Evolutionary conservation across 2,888 invertebrate species (phyloP), one percentile per base, ranked within the genome.

Genomic region (Ophion costatus): DNA sequence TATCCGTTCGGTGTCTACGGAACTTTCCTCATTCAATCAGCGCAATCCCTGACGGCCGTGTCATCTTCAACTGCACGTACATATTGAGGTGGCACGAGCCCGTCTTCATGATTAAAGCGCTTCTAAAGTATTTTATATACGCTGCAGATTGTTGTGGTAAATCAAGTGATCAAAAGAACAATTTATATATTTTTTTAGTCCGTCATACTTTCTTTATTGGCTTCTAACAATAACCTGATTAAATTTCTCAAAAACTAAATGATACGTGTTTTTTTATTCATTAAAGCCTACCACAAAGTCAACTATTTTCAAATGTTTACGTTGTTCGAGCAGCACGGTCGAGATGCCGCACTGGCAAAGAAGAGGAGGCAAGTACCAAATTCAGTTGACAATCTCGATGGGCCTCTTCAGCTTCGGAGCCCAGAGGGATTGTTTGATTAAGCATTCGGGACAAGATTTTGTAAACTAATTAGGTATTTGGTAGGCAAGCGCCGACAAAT

Each of bases 21-120:
- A 85, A 85, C 82, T 85, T 85, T 80, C 61, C 79, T 85, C 75
- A 85, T 85, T 85, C 82, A 85, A 85, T 85, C 84, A 85, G 82
- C 51, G 59, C 76, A 63, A 75, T 82, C 45, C 82, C 71, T 79
- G 75, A 76, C 76, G 71, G 75, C 74, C 76, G n/a, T 74, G 79
- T 78, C 81, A 79, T 76, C 59, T 75, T 67, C 61, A 67, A 63
- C 57, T 79, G 75, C 69, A 64, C 29, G 22, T 63, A 64, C 29
- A 64, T 66, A 78, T 71, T 59, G 4, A 7, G 66, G 64, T 56
- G 17, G 9, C 51, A 57, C 56, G 45, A 73, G 51, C 71, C n/a
- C 14, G 57, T 51, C 45, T 59, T 75, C 80, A 78, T 84, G 74
- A 83, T 83, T 84, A 3, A 17, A 51, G 17, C 51, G 51, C 51